Evolutionary conservation across 1,140 invertebrate species (phyloP).

Genomic region (Pseudomyrmex cubaensis): DNA sequence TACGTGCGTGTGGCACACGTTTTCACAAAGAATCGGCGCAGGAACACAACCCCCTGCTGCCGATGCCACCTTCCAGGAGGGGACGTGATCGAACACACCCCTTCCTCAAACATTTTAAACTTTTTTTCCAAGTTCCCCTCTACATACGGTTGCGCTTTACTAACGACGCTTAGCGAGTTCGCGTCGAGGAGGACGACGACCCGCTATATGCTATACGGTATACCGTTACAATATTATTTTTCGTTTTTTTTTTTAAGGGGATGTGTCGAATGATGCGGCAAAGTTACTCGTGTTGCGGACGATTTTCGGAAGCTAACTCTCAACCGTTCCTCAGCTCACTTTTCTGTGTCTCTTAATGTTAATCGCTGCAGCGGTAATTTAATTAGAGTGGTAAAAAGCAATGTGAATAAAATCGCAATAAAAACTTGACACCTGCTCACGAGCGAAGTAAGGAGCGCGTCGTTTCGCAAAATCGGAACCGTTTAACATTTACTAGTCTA

Average conservation of each 20-base stretch:
- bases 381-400: neutral
- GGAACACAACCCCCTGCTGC: conserved; percentile 69
- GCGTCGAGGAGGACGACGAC: conserved; percentile 64
- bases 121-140: conserved; percentile 75
- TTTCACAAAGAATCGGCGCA: conserved; percentile 68
- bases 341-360: neutral
- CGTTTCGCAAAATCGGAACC: conserved; percentile 30
- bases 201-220: conserved; percentile 20
- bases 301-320: conserved; percentile 26
- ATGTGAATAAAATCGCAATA: neutral
- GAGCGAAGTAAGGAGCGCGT: conserved; percentile 16
- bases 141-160: conserved; percentile 67
- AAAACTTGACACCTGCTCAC: neutral
- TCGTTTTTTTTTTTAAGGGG: conserved; percentile 21
- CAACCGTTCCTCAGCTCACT: neutral
- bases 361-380: neutral
- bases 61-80: conserved; percentile 73
- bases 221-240: conserved; percentile 65
- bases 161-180: conserved; percentile 67
- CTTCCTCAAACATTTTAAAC: conserved; percentile 83
- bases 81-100: conserved; percentile 56
- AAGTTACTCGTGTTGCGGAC: conserved; percentile 29
- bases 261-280: neutral
- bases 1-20: conserved; percentile 69
- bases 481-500: conserved; percentile 50